Evolutionary conservation across 2,888 invertebrate species (phyloP).

Genomic region (Stomorhina lunata): DNA sequence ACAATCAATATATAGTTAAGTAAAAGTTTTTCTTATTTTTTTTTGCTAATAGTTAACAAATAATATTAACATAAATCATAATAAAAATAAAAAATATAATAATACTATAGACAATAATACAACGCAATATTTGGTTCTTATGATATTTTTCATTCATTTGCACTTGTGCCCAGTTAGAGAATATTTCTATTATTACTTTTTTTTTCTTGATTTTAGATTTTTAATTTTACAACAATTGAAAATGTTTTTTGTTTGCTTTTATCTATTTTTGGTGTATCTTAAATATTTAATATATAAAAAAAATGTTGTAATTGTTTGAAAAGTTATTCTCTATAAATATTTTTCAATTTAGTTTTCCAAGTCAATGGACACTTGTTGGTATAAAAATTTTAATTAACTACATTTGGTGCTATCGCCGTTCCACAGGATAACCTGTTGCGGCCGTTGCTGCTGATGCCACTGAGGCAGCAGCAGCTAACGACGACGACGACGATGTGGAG

Average conservation of each 20-base stretch:
- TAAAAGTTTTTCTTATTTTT: neutral
- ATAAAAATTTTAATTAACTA: slow-evolving; percentile 48
- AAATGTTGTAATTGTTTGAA: slow-evolving; percentile 30
- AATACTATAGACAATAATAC: slow-evolving; percentile 64
- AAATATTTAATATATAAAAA: slow-evolving; percentile 46
- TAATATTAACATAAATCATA: too few species aligned
- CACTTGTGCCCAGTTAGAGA: slow-evolving; percentile 67
- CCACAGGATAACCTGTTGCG: slow-evolving; percentile 37
- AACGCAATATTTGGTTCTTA: slow-evolving; percentile 64
- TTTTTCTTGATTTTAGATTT: slow-evolving; percentile 19
- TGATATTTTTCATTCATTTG: slow-evolving; percentile 64
- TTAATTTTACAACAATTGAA: slow-evolving; percentile 45
- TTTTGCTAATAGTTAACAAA: slow-evolving; percentile 41
- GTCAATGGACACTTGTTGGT: slow-evolving; percentile 22
- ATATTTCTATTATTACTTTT: neutral
- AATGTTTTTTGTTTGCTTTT: neutral
- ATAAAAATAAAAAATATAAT: slow-evolving; percentile 49
- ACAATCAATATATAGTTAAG: neutral
- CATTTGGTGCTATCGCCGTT: slow-evolving; percentile 63
- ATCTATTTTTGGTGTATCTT: slow-evolving; percentile 15
- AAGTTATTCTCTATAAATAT: slow-evolving; percentile 9
- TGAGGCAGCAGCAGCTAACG: slow-evolving; percentile 14
- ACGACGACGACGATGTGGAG: slow-evolving; percentile 13
- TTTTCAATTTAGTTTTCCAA: slow-evolving; percentile 20
- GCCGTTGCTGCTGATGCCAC: slow-evolving; percentile 12